These are phyloP conservation scores for Zophobas atratus DNA, from an alignment of 1,140 invertebrate genomes.

Conservation along the genomic window DNA sequence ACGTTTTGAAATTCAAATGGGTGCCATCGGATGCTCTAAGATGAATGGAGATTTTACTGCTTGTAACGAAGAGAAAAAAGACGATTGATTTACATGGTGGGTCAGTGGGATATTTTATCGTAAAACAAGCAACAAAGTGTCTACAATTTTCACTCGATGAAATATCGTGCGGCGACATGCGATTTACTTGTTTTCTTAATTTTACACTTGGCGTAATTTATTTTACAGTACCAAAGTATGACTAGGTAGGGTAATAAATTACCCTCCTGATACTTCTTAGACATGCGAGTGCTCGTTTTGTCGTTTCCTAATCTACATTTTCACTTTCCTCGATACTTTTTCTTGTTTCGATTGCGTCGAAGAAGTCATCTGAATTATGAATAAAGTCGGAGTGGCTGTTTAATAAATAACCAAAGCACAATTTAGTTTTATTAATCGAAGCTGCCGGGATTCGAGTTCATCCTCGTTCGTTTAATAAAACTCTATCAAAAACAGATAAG, in stretches of 20 bases:
- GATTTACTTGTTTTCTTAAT: slow-evolving; percentile 5
- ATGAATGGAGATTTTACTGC: slow-evolving; percentile 59
- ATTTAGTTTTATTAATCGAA: neutral
- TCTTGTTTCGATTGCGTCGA: neutral
- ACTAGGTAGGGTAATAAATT: slow-evolving; percentile 6
- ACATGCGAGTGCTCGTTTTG: slow-evolving; percentile 8
- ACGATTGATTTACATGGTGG: slow-evolving; percentile 18
- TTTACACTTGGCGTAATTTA: slow-evolving; percentile 10
- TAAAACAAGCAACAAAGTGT: neutral
- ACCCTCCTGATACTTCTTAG: slow-evolving; percentile 8
- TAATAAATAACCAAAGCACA: neutral
- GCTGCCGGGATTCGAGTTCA: neutral
- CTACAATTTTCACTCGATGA: neutral
- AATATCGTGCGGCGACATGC: slow-evolving; percentile 4
- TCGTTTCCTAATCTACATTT: neutral
- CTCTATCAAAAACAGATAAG: neutral
- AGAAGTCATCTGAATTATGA: slow-evolving; percentile 4
- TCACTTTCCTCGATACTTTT: neutral
- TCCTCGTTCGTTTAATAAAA: neutral
- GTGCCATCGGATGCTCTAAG: slow-evolving; percentile 53
- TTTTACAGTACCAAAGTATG: neutral
- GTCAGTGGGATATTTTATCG: neutral
- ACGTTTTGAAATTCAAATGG: slow-evolving; percentile 64
- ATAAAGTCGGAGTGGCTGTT: neutral
- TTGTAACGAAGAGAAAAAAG: slow-evolving; percentile 16